Base-by-base conservation (phyloP, 2,797 vertebrate species). In the Meriones psammophilus region DNA sequence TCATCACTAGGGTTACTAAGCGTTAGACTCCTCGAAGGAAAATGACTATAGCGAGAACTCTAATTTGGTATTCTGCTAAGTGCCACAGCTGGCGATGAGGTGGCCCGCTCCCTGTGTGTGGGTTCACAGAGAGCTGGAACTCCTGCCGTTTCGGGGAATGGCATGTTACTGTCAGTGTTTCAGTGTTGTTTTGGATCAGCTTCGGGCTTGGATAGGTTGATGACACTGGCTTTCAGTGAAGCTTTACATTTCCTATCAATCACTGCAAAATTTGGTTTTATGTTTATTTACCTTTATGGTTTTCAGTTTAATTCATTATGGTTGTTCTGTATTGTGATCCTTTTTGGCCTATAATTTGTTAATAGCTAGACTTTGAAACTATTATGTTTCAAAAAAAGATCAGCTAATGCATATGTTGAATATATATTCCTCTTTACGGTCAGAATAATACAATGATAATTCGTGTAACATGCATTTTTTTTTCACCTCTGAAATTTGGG, bases 241-340 rank as follows among this genome's bases (percentile, higher is more conserved):
- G 92, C 90, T 89, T 71, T 66, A 15, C 28, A 94, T 91, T 87
- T n/a, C 84, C 84, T 91, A 74, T 87, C 90, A 95, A 77, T 95
- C 17, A 79, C 54, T 83, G 1, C 93, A 90, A 86, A 86, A 91
- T 88, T 73, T 77, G 60, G n/a, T 58, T 90, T 89, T 85, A 50
- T 62, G 10, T 78, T 86, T 87, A 50, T 85, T 94, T 96, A 88
- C 62, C 81, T 89, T 93, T 89, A 54, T 76, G 81, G 93, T 58
- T 60, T 64, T 85, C 73, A 78, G 78, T 62, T 83, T 71, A 89
- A 93, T 91, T 96, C 79, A 24, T 73, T 87, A 60, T 79, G 64
- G 42, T 68, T 46, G 9, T 58, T 64, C 64, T 64, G 20, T 60
- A n/a, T 18, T 6, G 9, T 87, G 74, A 42, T 79, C 17, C 10